phyloP scores from a whole-genome alignment of 2,888 invertebrate species.

The Mellilla xanthometata region DNA sequence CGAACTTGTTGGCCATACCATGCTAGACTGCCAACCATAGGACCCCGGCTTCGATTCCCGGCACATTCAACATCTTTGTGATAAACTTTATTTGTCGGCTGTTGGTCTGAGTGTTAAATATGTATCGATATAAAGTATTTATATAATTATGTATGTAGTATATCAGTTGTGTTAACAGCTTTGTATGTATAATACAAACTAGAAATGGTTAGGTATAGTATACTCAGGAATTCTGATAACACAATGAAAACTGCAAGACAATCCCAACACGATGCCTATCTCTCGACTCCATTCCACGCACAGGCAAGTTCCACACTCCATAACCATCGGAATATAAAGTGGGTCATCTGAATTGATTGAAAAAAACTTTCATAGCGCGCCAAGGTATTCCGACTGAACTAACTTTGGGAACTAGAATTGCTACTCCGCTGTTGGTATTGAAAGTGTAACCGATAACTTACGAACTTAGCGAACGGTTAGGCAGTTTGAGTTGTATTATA shows the following conservation, averaged over 20 bases:
- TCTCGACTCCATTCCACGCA: constrained; percentile 35
- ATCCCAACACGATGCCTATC: constrained; percentile 35
- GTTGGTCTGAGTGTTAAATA: too few relatives aligned
- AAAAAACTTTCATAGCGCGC: constrained; percentile 47
- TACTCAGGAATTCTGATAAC: not conserved
- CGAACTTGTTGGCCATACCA: too few relatives aligned
- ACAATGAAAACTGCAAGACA: constrained; percentile 2
- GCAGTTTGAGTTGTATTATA: too few relatives aligned
- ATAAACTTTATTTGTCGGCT: too few relatives aligned
- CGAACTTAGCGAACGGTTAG: constrained; percentile 11
- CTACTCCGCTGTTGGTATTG: constrained; percentile 15
- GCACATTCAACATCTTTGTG: too few relatives aligned
- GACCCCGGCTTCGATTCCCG: too few relatives aligned
- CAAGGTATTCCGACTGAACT: constrained; percentile 20
- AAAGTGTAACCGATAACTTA: constrained; percentile 21
- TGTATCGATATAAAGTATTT: too few relatives aligned
- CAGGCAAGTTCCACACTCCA: constrained; percentile 55
- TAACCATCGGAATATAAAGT: constrained; percentile 66
- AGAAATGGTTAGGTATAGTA: too few relatives aligned
- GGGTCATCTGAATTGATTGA: constrained; percentile 61
- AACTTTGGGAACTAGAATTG: constrained; percentile 21
- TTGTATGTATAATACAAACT: too few relatives aligned
- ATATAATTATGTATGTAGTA: too few relatives aligned
- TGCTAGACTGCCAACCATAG: too few relatives aligned
- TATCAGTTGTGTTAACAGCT: too few relatives aligned